Base-by-base conservation (phyloP, 2,888 invertebrate genomes). In the Selenia dentaria region DNA sequence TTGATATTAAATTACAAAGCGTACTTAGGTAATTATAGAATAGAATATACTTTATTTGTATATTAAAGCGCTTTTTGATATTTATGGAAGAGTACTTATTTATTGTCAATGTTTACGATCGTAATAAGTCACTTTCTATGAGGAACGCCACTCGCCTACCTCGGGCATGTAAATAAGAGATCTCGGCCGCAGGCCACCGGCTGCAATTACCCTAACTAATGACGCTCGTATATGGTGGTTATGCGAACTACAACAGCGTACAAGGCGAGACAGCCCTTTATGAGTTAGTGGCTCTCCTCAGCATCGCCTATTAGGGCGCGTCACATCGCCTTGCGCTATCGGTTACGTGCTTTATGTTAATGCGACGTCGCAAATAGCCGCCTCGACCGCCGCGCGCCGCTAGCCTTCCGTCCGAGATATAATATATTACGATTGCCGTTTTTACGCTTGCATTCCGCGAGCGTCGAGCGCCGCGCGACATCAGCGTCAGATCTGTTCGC, bases 141-240 rank as follows among this genome's bases (percentile, higher is more conserved):
- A 42, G 40, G 28, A 27, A 4, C 25, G 33, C 41, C 41, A 33
- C 51, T 41, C 45, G 48, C 34, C 55, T 41, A 47, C 59, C 62
- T 61, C 57, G 37, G 24, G 36, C 61, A 67, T 67, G 62, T 61
- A 63, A 67, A 65, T 63, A 62, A 71, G 67, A 68, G 62, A 65
- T 66, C 67, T 44, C 33, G 22, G 44, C 5, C 45, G 52, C 48
- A 38, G 32, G 42, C 25, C 28, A 44, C 45, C 42, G 57, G 33
- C 54, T 20, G 62, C 58, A 55, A 69, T 70, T 66, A 66, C 57
- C 63, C 54, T 69, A 62, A 60, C 64, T 65, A 70, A 69, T 67
- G 70, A 48, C 40, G 22, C 44, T 33, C 71, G 41, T 67, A 64
- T 67, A 70, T 48, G 70, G 73, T 45, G 62, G 59, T 66, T 54